Base-by-base conservation (phyloP, 2,113 vertebrate species). In the Elephantulus edwardii region DNA sequence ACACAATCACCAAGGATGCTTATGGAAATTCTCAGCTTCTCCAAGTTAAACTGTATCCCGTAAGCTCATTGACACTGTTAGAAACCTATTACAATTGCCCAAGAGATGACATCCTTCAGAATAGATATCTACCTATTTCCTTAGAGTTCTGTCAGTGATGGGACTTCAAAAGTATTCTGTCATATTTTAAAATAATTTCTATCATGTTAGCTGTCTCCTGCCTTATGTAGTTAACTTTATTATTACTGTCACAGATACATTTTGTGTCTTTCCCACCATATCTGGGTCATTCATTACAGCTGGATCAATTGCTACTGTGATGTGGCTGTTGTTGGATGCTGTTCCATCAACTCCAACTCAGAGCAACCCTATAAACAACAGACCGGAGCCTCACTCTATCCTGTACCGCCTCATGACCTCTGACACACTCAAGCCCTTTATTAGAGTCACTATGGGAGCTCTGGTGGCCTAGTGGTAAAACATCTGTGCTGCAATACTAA, bases 201-300 rank as follows among this genome's bases (percentile, higher is more conserved):
- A 42, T 35, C n/a, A 0, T 2, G 1, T 84, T 71, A 85, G 40
- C 82, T 79, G 33, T 11, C 48, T 14, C 1, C 1, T 64, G 4
- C 42, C 68, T 80, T 75, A 16, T 72, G 89, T 72, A 60, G 72
- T 90, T 74, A 54, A 83, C 24, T 46, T 20, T 71, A 58, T 5
- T 22, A 35, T 38, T 13, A n/a, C 16, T 79, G n/a, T 77, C 42
- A 50, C 28, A 60, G 46, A 46, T 17, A 30, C 30, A 10, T 77
- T 92, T 75, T 81, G 10, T 66, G 46, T 86, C 44, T 77, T 79
- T 64, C 92, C 28, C 64, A 20, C 40, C 50, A 92, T 82, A 8
- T 52, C 71, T 84, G 70, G 91, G 89, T 58, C 7, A 81, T 22
- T 2, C 4, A 56, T 86, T 89, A 33, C 11, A 58, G 71, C 28